Evolutionary conservation across 92 coral and sea anemone species (phyloP), one percentile per base, ranked within the genome.

Genomic region (Hydrozoanthus gracilis): DNA sequence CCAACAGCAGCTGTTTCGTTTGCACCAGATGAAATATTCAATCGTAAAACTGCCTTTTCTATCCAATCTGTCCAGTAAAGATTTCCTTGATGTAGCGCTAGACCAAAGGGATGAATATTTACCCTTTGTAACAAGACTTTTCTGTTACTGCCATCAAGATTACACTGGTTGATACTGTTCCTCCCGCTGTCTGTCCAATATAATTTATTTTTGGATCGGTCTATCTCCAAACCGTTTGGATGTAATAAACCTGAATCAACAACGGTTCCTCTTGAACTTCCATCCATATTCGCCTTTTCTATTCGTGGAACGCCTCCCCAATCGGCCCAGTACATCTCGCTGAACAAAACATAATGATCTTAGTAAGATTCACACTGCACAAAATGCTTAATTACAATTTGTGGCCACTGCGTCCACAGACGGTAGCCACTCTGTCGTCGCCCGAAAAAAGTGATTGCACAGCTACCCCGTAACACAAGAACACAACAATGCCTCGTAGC

Each of bases 291-390:
- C 3, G 92, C 85, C 44, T 77, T 86, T 62, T 89, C 92, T 51
- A 89, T 89, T 7, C 68, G 67, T 16, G 92, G 89, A 44, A 11
- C 48, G 44, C 60, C 47, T 17, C 92, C 92, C 92, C 89, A 79
- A 74, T 86, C 89, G 46, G 89, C 78, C 92, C 92, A 89, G 69
- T 68, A 89, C 89, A 89, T 86, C n/a, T 75, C 56, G n/a, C 92
- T 89, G 49, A 12, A 44, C 8, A n/a, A 72, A 4, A 12, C 47
- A 71, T 14, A 47, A 47, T 8, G 3, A 10, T 5, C 12, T 72
- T 9, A 4, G 2, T 35, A 7, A 16, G 7, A 8, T 0, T 6
- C 0, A 8, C 3, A 8, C 7, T 17, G 18, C 45, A 44, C 35
- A n/a, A 4, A n/a, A 16, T 11, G 13, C 10, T 27, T 27, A 27